Percentiles rank a stretch among this genome's conserved stretches.
phyloP scores from a whole-genome alignment of 2,797 vertebrate genomes.

The Calcarius lapponicus region DNA sequence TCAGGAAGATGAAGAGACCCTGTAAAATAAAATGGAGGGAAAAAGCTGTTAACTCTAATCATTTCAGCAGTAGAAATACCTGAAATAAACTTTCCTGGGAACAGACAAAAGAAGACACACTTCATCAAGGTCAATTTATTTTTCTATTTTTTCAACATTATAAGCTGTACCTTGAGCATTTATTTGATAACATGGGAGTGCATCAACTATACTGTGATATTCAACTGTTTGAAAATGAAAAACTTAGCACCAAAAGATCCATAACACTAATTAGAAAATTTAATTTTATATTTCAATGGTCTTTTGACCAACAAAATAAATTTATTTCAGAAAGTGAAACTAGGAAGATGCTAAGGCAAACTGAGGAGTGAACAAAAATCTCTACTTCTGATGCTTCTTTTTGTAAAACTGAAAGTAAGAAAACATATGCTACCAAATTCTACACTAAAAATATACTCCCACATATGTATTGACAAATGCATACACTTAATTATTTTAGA shows the following conservation, averaged over 20 bases:
- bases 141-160: constrained; percentile 85
- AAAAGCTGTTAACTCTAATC: constrained; percentile 84
- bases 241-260: neutral
- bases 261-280: constrained; percentile 60
- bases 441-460: neutral
- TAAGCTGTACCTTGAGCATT: constrained; percentile 78
- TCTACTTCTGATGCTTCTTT: neutral
- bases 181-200: constrained; percentile 66
- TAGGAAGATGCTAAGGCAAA: neutral
- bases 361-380: neutral
- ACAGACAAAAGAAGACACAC: constrained; percentile 85
- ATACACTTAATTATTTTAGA: neutral
- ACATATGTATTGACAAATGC: neutral
- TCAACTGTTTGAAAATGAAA: constrained; percentile 37
- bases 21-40: constrained; percentile 84
- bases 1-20: constrained; percentile 99
- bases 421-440: neutral
- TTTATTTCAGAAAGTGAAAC: neutral
- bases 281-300: neutral
- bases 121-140: constrained; percentile 87
- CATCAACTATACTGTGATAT: constrained; percentile 27
- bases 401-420: neutral
- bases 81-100: constrained; percentile 84
- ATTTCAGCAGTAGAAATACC: constrained; percentile 81
- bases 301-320: neutral